These are phyloP conservation scores for Erebia palarica DNA, from an alignment of 2,888 invertebrate species.

Conservation along the genomic window DNA sequence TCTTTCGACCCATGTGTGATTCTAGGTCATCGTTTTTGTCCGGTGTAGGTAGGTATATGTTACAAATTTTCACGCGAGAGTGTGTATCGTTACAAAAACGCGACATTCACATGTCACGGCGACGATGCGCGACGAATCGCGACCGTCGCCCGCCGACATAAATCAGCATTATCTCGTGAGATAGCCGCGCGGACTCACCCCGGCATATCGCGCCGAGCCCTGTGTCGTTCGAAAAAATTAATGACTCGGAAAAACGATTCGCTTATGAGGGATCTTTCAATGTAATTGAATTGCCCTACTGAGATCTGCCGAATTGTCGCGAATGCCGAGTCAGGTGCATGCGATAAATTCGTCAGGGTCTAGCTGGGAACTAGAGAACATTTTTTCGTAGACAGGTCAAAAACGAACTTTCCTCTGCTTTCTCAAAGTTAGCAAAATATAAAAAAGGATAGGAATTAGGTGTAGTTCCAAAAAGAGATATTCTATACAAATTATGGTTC, in stretches of 20 bases:
- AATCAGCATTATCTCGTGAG: slow-evolving; percentile 83
- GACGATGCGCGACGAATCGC: slow-evolving; percentile 78
- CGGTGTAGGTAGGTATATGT: background rate
- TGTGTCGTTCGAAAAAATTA: slow-evolving; percentile 82
- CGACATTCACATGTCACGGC: slow-evolving; percentile 47
- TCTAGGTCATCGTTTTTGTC: background rate
- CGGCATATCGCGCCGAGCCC: slow-evolving; percentile 75
- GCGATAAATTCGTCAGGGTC: slow-evolving; percentile 22
- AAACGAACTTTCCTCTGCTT: background rate
- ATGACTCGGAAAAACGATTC: slow-evolving; percentile 83
- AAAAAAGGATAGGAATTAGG: background rate
- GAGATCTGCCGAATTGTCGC: slow-evolving; percentile 73
- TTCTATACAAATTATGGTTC: background rate
- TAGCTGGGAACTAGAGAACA: background rate
- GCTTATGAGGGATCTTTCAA: slow-evolving; percentile 83
- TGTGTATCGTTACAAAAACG: slow-evolving; percentile 40
- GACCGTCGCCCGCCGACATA: slow-evolving; percentile 76
- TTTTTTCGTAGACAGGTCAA: too few species aligned
- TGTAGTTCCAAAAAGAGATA: background rate
- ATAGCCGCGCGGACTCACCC: slow-evolving; percentile 68
- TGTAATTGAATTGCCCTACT: slow-evolving; percentile 81
- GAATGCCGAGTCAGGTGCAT: slow-evolving; percentile 58
- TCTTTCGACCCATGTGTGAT: background rate
- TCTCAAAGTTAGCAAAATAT: background rate
- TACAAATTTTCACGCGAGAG: slow-evolving; percentile 6